Evolutionary conservation across 2,888 invertebrate genomes (phyloP).

Genomic region (Entomobrya proxima): DNA sequence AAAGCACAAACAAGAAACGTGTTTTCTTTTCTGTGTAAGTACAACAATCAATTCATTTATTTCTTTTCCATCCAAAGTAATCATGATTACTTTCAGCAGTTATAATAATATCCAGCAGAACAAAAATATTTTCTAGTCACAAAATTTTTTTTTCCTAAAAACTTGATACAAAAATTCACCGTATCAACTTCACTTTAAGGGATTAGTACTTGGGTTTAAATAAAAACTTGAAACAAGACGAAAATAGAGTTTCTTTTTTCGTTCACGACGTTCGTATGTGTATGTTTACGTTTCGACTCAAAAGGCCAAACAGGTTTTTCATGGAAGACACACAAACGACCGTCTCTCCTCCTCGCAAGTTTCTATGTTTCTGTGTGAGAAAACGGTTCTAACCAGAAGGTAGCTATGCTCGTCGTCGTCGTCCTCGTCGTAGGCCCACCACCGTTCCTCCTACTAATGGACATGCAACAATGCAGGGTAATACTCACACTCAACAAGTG

Average conservation of each 20-base stretch:
- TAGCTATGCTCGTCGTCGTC: conserved; percentile 60
- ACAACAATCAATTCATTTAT: conserved; percentile 35
- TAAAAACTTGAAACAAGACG: neutral
- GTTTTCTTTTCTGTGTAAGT: conserved; percentile 46
- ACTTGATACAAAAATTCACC: conserved; percentile 16
- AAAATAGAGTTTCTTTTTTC: neutral
- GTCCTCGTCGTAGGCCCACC: conserved; percentile 16
- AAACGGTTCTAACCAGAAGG: conserved; percentile 70
- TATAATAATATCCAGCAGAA: neutral
- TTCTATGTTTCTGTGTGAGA: conserved; percentile 70
- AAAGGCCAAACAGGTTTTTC: conserved; percentile 47
- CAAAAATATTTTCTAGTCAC: neutral
- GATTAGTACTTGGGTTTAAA: neutral
- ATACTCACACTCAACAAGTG: conserved; percentile 39
- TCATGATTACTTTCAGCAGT: conserved; percentile 48
- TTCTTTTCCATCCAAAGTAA: conserved; percentile 39
- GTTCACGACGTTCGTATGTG: conserved; percentile 23
- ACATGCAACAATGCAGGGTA: conserved; percentile 62
- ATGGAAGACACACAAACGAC: conserved; percentile 54
- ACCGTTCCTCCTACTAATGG: conserved; percentile 64
- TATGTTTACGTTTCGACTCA: neutral
- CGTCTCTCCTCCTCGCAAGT: conserved; percentile 66
- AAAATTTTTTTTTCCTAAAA: neutral
- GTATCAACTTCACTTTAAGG: neutral
- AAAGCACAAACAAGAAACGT: conserved; percentile 30